Base-by-base conservation (phyloP, 2,888 invertebrate species). In the Ischnura elegans region DNA sequence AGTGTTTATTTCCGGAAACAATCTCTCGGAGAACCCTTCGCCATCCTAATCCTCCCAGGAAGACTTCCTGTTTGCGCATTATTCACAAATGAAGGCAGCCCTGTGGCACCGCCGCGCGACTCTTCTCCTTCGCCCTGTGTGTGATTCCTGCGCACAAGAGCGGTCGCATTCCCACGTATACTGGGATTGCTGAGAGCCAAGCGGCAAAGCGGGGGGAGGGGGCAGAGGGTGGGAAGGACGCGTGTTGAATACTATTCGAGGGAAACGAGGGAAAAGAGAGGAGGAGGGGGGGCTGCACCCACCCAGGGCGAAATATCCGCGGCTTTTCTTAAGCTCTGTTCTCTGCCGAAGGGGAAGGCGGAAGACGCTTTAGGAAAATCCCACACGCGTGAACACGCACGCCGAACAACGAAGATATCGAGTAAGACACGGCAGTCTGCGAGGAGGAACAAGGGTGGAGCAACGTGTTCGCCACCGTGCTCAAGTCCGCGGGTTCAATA, bases 141-240 rank as follows among this genome's bases (percentile, higher is more conserved):
- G n/a, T n/a, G 25, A 25, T 36, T 8, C 45, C 10, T 36, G 51
- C 19, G 90, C 42, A 61, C 55, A 42, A n/a, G 10, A 43, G 90
- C 61, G 90, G 90, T 61, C 90, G 55, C 90, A 90, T 90, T 90
- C 90, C 43, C 90, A 90, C 90, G 90, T 90, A 13, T 36, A 36
- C 76, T 13, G 90, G 61, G 51, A 86, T 25, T 45, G n/a, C 25
- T 47, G 42, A 55, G 87, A 90, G 90, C 90, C 90, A 90, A 90
- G 51, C 21, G 21, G 19, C 19, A 29, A 47, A 43, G 25, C 46
- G 46, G 42, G 42, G 16, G 25, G 5, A 43, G 85, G 85, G 42
- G 29, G 29, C 8, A 36, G 29, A 36, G 84, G 29, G 43, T 4
- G 21, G 85, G 6, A 85, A 85, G 86, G 25, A 36, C 42, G 61